Evolutionary conservation across 1,140 invertebrate genomes (phyloP), one percentile per base, ranked within the genome.

Genomic region (Triops longicaudatus): DNA sequence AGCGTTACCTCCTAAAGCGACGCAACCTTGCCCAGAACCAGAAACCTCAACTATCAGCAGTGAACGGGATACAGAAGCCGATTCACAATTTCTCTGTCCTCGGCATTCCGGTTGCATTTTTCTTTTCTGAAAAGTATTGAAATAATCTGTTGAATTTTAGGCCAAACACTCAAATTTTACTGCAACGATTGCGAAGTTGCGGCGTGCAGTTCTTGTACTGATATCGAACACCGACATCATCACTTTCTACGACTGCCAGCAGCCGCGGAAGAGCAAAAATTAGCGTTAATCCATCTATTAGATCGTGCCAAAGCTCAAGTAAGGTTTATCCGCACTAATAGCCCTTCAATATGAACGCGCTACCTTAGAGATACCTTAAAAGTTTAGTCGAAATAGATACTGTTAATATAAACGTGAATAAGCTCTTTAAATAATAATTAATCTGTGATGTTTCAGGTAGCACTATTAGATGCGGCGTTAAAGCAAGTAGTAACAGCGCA

Each of bases 141-240:
- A 1, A 41, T 73, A 31, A 31, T n/a, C 28, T 5, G 22, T 17
- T 73, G 76, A 72, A 14, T 73, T 75, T 1, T 14, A 83, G 83
- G 83, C 17, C 86, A 86, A 78, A 83, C 85, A 1, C 80, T 88
- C 42, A 80, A 85, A 73, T 87, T 86, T 81, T 88, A 86, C 81
- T 88, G 87, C 80, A 81, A 83, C 9, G 84, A 86, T 73, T 88
- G 87, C 81, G 87, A 88, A 80, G 88, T 87, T 0, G 86, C 86
- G 1, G 84, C 88, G 72, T 88, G 87, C 79, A 83, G 83, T 71
- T 84, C 84, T 75, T 88, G 87, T 79, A 87, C 87, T 0, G 85
- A 85, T 77, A 85, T 86, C 12, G 86, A 87, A 77, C 87, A 88
- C 79, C 83, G 84, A 72, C 82, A 85, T 17, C 87, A 88, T 80